phyloP scores from a whole-genome alignment of 2,113 vertebrate species.

The Vicugna pacos region DNA sequence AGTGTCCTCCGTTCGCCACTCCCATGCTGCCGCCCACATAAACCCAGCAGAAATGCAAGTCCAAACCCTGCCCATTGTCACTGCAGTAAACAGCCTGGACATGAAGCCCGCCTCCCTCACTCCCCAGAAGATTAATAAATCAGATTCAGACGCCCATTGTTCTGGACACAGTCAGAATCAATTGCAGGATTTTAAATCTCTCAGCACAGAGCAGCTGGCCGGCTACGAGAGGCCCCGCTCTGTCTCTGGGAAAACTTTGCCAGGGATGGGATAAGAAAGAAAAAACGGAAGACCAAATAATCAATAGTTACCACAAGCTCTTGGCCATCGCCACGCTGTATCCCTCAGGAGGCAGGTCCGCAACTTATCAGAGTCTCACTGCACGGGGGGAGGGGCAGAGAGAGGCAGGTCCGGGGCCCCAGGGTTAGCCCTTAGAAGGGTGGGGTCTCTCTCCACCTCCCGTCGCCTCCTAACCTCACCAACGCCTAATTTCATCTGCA shows the following conservation, averaged over 20 bases:
- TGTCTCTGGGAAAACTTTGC: conserved; percentile 82
- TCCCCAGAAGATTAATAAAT: conserved; percentile 83
- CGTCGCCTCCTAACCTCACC: conserved; percentile 62
- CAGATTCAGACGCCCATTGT: conserved; percentile 82
- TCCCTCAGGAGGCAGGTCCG: conserved; percentile 20
- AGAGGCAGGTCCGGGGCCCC: background rate
- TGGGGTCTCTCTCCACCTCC: conserved; percentile 26
- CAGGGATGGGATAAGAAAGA: conserved; percentile 66
- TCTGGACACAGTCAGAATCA: conserved; percentile 79
- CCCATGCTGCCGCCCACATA: background rate
- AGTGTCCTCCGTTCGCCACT: background rate
- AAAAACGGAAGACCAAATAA: conserved; percentile 57
- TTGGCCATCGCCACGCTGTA: conserved; percentile 19
- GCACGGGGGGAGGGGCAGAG: background rate
- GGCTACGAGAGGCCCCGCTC: conserved; percentile 79
- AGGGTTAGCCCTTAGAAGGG: conserved; percentile 41
- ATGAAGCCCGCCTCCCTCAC: conserved; percentile 56
- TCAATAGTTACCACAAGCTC: conserved; percentile 67
- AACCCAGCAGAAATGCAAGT: conserved; percentile 39
- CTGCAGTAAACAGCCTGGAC: conserved; percentile 67
- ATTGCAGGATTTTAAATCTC: conserved; percentile 85
- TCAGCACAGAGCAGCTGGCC: conserved; percentile 84
- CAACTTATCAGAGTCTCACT: background rate
- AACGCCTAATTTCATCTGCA: conserved; percentile 74
- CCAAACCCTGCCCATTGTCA: conserved; percentile 69